Evolutionary conservation across 2,797 vertebrate species (phyloP), one percentile per base, ranked within the genome.

Genomic region (Zenarchopterus dispar): DNA sequence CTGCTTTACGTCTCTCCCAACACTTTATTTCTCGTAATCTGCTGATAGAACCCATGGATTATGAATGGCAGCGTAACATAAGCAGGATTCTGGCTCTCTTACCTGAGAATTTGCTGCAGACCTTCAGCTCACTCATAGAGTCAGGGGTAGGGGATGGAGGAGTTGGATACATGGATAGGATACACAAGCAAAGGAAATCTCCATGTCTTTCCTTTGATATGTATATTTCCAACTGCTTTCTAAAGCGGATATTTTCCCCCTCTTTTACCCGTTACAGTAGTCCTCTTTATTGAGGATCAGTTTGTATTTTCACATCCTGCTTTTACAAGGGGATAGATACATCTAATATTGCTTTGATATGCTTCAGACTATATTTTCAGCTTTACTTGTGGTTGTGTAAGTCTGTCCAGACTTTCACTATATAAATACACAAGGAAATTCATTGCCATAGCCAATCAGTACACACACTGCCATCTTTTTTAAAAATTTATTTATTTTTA

Each of bases 21-120:
- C 87, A 86, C 89, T 88, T 90, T 85, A 89, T 85, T 81, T 88
- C 87, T 85, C 82, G 88, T 94, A 94, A 93, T 92, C 92, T 91
- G 80, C 88, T 91, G 90, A 92, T 92, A 89, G 83, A 89, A 92
- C 83, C 84, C 89, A 85, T 92, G 91, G 92, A 93, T 93, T 93
- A 93, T 84, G 81, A 92, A 85, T 67, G 75, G 82, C 82, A 74
- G 63, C 80, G 84, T 81, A 81, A 84, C 84, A 44, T 92, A 92
- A 92, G 86, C 87, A 86, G 88, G 78, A 88, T 89, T 82, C 85
- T 90, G 89, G 88, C 89, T 89, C 87, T 87, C 84, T 89, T 88
- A 93, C 88, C 88, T 89, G 84, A 77, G 84, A 81, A 82, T 90
- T 82, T 91, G 77, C 70, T 86, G 81, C 81, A 88, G 81, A 80